These are phyloP conservation scores for Hipposideros larvatus DNA, from an alignment of 2,797 vertebrate species.

Conservation along the genomic window DNA sequence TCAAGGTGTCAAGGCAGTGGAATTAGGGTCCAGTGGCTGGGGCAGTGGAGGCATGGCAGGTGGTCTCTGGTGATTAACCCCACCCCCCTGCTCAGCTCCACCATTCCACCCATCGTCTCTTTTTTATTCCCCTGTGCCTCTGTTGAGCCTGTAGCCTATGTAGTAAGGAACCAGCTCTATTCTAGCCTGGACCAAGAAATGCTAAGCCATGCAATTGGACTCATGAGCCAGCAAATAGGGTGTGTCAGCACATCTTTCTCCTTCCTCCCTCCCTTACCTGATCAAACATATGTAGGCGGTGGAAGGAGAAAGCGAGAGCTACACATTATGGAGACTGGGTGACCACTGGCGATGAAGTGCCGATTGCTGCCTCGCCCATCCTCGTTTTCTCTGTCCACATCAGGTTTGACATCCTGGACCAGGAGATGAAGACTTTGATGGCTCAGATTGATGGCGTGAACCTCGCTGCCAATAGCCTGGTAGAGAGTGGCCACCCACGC, in stretches of 20 bases:
- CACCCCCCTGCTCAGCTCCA: too few relatives aligned
- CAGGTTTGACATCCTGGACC: conserved; percentile 95
- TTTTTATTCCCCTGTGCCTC: neutral
- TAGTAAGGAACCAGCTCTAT: neutral
- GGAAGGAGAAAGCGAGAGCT: neutral
- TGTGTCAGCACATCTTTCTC: neutral
- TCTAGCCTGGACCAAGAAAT: neutral
- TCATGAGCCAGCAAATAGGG: neutral
- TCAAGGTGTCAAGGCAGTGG: neutral
- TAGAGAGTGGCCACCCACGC: conserved; percentile 96
- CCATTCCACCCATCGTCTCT: neutral
- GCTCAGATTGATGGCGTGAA: conserved; percentile 93
- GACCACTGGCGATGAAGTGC: neutral
- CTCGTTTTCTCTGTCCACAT: neutral
- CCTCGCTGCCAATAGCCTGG: conserved; percentile 92
- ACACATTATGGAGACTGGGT: neutral
- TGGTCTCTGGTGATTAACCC: neutral
- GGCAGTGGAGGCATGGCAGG: neutral
- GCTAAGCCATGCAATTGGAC: neutral
- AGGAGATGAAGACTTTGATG: conserved; percentile 94
- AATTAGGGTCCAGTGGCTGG: neutral
- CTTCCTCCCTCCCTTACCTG: too few relatives aligned
- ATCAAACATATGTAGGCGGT: neutral
- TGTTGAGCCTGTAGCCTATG: neutral
- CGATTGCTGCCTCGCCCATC: neutral